phyloP scores from a whole-genome alignment of 2,797 vertebrate species.

The Apogon hyalosoma region DNA sequence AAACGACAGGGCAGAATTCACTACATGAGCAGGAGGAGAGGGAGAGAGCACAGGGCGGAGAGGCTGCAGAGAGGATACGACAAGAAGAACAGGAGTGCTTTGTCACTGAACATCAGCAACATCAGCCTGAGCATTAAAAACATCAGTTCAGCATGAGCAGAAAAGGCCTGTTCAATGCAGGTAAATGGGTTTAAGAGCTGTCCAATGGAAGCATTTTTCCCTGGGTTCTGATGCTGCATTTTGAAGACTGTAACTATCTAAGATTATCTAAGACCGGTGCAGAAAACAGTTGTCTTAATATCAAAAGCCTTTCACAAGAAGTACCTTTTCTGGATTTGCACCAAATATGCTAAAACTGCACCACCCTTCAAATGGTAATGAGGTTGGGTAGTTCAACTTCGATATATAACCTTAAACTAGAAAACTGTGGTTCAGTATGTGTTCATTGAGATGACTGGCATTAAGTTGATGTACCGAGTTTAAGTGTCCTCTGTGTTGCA shows the following conservation, averaged over 20 bases:
- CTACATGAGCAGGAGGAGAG: constrained; percentile 89
- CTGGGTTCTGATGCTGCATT: neutral
- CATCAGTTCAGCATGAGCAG: too few relatives aligned
- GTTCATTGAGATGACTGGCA: neutral
- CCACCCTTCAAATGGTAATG: neutral
- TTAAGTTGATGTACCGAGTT: neutral
- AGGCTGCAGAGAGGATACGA: constrained; percentile 30
- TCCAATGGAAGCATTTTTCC: neutral
- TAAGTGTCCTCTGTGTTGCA: constrained; percentile 6
- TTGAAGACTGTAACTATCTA: neutral
- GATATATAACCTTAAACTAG: constrained; percentile 13
- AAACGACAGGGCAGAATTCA: constrained; percentile 93
- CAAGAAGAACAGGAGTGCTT: constrained; percentile 69
- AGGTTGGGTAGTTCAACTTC: constrained; percentile 9
- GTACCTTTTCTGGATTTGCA: constrained; percentile 1
- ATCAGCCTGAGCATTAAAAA: constrained; percentile 27
- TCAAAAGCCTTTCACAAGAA: neutral
- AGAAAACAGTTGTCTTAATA: constrained; percentile 32
- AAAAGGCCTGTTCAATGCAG: neutral
- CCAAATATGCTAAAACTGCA: neutral
- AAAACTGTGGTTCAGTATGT: constrained; percentile 17
- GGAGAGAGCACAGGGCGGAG: constrained; percentile 69
- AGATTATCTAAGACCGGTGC: neutral
- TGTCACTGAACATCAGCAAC: constrained; percentile 51
- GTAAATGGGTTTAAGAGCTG: neutral